A percentile compares a stretch with the other conserved stretches of the same genome.
Evolutionary conservation across 2,113 vertebrate genomes (phyloP).

Genomic region (Hippocampus guttulatus): DNA sequence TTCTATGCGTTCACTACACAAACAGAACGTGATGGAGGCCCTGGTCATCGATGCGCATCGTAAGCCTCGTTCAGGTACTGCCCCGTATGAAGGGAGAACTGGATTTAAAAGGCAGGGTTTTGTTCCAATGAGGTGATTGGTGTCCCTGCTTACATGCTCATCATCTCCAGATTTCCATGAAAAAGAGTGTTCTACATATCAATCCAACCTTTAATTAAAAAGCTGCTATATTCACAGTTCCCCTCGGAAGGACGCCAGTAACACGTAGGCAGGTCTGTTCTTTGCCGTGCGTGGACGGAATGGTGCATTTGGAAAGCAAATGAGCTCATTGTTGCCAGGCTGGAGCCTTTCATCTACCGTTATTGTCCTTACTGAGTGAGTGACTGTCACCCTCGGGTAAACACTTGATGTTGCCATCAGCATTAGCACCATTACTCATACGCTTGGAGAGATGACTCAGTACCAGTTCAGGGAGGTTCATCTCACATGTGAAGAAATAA

Average conservation of each 20-base stretch:
- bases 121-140: slow-evolving; percentile 18
- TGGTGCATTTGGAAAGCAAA: slow-evolving; percentile 75
- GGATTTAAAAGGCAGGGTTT: slow-evolving; percentile 10
- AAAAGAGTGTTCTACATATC: slow-evolving; percentile 78
- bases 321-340: slow-evolving; percentile 64
- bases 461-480: slow-evolving; percentile 8
- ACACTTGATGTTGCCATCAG: slow-evolving; percentile 69
- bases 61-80: slow-evolving; percentile 12
- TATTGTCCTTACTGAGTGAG: slow-evolving; percentile 55
- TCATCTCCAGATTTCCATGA: slow-evolving; percentile 71
- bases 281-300: slow-evolving; percentile 58
- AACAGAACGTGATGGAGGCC: slow-evolving; percentile 32
- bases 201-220: slow-evolving; percentile 79
- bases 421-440: slow-evolving; percentile 62
- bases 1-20: slow-evolving; percentile 29
- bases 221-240: slow-evolving; percentile 73
- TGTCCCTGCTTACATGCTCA: slow-evolving; percentile 28
- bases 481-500: neutral
- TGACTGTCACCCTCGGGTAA: slow-evolving; percentile 68
- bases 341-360: slow-evolving; percentile 63
- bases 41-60: slow-evolving; percentile 24
- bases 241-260: slow-evolving; percentile 57
- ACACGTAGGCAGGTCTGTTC: slow-evolving; percentile 48
- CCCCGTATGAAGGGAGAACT: neutral
- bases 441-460: slow-evolving; percentile 51